A percentile compares a stretch with the other conserved stretches of the same genome.
phyloP scores from a whole-genome alignment of 2,113 vertebrate species.

The Taxidea taxus region DNA sequence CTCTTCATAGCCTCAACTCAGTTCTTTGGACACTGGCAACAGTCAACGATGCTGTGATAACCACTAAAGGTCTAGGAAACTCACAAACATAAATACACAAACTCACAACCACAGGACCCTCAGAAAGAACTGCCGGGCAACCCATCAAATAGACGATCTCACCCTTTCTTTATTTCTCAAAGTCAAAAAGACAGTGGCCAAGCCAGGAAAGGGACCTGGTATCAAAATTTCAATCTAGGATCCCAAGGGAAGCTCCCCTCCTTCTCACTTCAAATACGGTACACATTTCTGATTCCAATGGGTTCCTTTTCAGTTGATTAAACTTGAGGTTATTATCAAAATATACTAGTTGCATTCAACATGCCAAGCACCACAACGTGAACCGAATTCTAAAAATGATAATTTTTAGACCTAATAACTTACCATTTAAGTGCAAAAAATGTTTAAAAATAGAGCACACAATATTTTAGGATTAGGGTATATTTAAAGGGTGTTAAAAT shows the following conservation, averaged over 20 bases:
- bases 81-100: not conserved
- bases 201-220: not conserved
- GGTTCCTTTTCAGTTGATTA: not conserved
- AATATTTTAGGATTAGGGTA: not conserved
- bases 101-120: not conserved
- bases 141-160: not conserved
- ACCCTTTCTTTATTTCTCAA: not conserved
- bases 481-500: not conserved
- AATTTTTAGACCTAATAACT: not conserved
- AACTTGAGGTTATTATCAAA: conserved; percentile 4
- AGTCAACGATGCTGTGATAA: not conserved
- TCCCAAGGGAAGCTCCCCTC: not conserved
- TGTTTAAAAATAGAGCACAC: not conserved
- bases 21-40: not conserved
- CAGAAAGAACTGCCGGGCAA: not conserved
- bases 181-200: not conserved
- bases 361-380: not conserved
- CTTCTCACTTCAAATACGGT: not conserved
- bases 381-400: not conserved
- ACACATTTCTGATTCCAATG: not conserved
- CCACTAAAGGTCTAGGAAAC: not conserved
- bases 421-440: not conserved
- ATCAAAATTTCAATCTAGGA: not conserved
- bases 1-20: not conserved
- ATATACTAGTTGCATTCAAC: not conserved